phyloP scores from a whole-genome alignment of 2,888 invertebrate genomes.

The Drosophila merina region DNA sequence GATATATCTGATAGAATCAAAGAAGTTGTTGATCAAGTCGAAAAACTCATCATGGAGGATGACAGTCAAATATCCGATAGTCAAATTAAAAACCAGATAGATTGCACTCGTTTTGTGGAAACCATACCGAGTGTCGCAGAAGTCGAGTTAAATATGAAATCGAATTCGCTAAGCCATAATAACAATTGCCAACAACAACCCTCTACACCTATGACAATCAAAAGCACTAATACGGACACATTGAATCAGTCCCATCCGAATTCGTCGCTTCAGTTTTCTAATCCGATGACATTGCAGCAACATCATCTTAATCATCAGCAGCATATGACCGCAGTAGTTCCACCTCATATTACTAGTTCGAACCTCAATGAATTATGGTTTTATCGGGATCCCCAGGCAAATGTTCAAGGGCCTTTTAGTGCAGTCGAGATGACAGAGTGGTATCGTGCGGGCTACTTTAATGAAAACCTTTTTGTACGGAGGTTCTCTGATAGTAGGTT shows the following conservation, averaged over 20 bases:
- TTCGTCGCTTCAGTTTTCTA: slow-evolving; percentile 50
- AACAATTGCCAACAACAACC: slow-evolving; percentile 13
- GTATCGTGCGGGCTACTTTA: slow-evolving; percentile 97
- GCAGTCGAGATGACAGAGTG: slow-evolving; percentile 98
- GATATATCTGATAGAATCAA: slow-evolving; percentile 84
- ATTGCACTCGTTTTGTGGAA: neutral
- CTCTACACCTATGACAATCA: slow-evolving; percentile 3
- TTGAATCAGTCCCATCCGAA: slow-evolving; percentile 38
- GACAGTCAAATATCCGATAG: slow-evolving; percentile 75
- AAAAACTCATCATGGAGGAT: slow-evolving; percentile 90
- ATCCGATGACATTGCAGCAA: slow-evolving; percentile 68
- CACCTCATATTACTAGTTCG: slow-evolving; percentile 49
- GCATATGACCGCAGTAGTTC: slow-evolving; percentile 35
- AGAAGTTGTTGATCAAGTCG: slow-evolving; percentile 89
- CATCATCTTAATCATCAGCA: slow-evolving; percentile 61
- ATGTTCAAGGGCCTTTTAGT: slow-evolving; percentile 95
- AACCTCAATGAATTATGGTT: slow-evolving; percentile 88
- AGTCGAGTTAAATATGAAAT: slow-evolving; percentile 29
- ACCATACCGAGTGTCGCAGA: slow-evolving; percentile 12
- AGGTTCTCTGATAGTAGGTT: slow-evolving; percentile 92
- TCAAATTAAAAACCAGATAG: slow-evolving; percentile 6
- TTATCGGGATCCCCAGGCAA: slow-evolving; percentile 95
- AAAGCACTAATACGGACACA: neutral
- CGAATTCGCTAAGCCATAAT: slow-evolving; percentile 17
- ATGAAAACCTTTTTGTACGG: slow-evolving; percentile 89